phyloP scores from a whole-genome alignment of 2,797 vertebrate species.

The Rhadinocentrus ornatus region DNA sequence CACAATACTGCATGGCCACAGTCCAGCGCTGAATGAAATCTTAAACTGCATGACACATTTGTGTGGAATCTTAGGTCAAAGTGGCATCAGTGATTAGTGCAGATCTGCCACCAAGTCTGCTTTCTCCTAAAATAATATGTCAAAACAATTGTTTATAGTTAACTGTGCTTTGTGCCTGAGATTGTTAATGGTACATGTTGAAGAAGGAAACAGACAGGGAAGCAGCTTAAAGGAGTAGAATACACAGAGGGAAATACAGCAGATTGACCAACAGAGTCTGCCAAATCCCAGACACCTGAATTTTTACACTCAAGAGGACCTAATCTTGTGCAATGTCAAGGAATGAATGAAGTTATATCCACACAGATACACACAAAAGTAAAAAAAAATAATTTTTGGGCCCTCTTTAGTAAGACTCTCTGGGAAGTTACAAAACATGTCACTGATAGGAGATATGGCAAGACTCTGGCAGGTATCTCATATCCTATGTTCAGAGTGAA shows the following conservation, averaged over 20 bases:
- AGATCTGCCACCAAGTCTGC: conserved; percentile 18
- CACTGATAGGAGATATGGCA: conserved; percentile 55
- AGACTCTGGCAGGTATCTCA: conserved; percentile 62
- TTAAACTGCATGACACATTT: conserved; percentile 17
- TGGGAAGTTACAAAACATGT: conserved; percentile 17
- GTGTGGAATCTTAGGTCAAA: conserved; percentile 26
- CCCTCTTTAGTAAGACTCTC: conserved; percentile 35
- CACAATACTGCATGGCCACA: conserved; percentile 43
- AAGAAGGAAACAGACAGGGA: conserved; percentile 65
- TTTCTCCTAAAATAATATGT: conserved; percentile 3
- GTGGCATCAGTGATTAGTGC: conserved; percentile 24
- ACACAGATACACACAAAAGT: background rate
- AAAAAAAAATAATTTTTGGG: conserved; percentile 14
- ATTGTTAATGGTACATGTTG: conserved; percentile 48
- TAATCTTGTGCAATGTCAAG: conserved; percentile 39
- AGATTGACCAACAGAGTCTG: conserved; percentile 73
- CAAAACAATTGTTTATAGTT: conserved; percentile 16
- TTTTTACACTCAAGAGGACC: conserved; percentile 33
- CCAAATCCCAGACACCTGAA: conserved; percentile 62
- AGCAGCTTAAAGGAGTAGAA: conserved; percentile 72
- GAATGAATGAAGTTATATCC: conserved; percentile 1
- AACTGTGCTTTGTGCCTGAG: conserved; percentile 23
- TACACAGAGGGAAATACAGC: conserved; percentile 70
- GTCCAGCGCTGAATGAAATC: conserved; percentile 27
- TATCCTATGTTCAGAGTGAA: conserved; percentile 57